Base-by-base conservation (phyloP, 2,888 invertebrate genomes). In the Colletes collaris region DNA sequence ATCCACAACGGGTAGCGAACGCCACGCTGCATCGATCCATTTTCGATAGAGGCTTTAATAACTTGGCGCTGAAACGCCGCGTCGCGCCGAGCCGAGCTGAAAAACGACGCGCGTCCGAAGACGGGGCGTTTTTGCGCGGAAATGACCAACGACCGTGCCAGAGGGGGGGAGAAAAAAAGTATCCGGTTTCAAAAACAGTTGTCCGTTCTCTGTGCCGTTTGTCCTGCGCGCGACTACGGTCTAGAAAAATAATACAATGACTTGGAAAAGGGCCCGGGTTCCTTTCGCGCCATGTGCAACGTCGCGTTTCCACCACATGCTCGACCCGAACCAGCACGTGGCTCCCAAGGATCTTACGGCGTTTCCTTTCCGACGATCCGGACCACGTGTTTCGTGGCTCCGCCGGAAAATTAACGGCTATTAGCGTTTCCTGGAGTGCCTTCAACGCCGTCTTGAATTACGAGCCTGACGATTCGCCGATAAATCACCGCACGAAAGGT, bases 381-480 rank as follows among this genome's bases (percentile, higher is more conserved):
- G 44, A 67, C 84, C 90, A 87, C 80, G 83, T 89, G 88, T 85
- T 83, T 19, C 55, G 13, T n/a, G 73, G 74, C 79, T 73, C 70
- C 68, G 56, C 72, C 58, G 85, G 80, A 81, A 85, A 84, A 84
- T 87, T 88, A 88, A 83, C 87, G 84, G 82, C 88, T 88, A 87
- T 90, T 89, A 90, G 87, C 86, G 74, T 84, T 89, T 90, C 90
- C 88, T 87, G 87, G 75, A 79, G 76, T 65, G 71, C 78, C 73
- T 74, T 84, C 79, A 59, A 35, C 79, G 55, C 58, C 44, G 40
- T n/a, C 63, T 35, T 52, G 49, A 81, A 50, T 81, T 79, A 79
- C 74, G 65, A 63, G n/a, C 44, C 44, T 11, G 74, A 35, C 52
- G 63, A 74, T 56, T n/a, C 19, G 44, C 35, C 65, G 37, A 68